Base-by-base conservation (phyloP, 2,888 invertebrate species). In the Mycalesis mineus region DNA sequence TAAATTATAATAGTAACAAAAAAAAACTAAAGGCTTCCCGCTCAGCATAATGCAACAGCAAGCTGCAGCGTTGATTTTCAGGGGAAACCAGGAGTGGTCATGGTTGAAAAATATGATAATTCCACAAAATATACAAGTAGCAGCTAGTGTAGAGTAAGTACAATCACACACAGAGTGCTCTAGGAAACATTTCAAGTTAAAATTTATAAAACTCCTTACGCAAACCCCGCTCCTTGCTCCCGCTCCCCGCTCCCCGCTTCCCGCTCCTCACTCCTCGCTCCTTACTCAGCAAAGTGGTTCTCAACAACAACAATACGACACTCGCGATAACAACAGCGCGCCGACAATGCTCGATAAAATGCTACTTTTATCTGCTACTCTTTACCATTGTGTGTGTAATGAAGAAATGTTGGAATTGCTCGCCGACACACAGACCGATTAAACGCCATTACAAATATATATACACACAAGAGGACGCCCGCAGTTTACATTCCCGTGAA, bases 341-440 rank as follows among this genome's bases (percentile, higher is more conserved):
- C 11, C 29, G 15, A 58, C 58, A 58, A 58, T 58, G 40, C 42
- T 13, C 5, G 29, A 36, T 49, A 53, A 57, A 58, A 48, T 58
- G 58, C 48, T 42, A 58, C 53, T 58, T 53, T 45, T 57, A 58
- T 58, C 57, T 59, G 55, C 52, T 17, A 13, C 52, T 33, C 41
- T 41, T 17, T 58, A 55, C 52, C 31, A n/a, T 41, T 33, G 17
- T 33, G 52, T 52, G 52, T 40, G 29, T 52, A 33, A 52, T 42
- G 52, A 52, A 52, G 52, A 52, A 52, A 52, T 42, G 52, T 42
- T 52, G 37, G 9, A 42, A 52, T 52, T 52, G 52, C 33, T 13
- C 42, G 37, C 9, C 31, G 41, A 17, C 51, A 6, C 13, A 7
- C n/a, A 42, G 41, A 52, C 42, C 52, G 42, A 52, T 52, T 14